Percentiles rank a stretch among this genome's conserved stretches.
Conservation (phyloP, 2,113 vertebrate species). For the Gymnogyps californianus region DNA sequence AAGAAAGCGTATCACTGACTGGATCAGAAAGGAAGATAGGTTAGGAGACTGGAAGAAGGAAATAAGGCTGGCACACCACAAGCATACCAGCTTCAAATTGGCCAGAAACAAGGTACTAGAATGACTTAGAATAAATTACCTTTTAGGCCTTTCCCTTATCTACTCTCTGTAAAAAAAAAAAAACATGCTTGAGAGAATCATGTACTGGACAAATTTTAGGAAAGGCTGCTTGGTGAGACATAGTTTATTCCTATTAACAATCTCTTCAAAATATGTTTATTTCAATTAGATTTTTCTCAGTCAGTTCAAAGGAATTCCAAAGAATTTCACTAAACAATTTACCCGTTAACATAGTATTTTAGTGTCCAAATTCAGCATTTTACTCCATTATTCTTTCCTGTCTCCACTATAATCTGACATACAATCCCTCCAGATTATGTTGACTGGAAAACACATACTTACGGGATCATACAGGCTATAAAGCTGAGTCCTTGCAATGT, state of each 20-base stretch:
- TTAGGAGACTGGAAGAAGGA: neutral
- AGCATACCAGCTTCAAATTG: neutral
- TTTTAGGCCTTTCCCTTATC: neutral
- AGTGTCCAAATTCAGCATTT: neutral
- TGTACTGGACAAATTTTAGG: neutral
- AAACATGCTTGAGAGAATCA: neutral
- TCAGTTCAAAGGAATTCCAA: neutral
- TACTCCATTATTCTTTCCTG: neutral
- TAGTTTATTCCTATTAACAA: neutral
- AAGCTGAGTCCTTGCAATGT: neutral
- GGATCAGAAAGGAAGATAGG: neutral
- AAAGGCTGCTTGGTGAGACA: neutral
- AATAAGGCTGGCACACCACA: neutral
- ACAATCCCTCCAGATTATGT: neutral
- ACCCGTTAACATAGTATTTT: neutral
- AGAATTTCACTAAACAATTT: neutral
- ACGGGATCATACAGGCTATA: neutral
- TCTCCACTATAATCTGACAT: neutral
- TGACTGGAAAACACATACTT: neutral
- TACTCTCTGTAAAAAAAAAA: neutral
- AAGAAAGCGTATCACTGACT: neutral
- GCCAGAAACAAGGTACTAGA: neutral
- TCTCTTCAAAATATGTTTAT: neutral
- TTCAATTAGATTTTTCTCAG: neutral
- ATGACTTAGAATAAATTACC: neutral